Evolutionary conservation across 2,888 invertebrate genomes (phyloP).

Genomic region (Cybosia mesomella): DNA sequence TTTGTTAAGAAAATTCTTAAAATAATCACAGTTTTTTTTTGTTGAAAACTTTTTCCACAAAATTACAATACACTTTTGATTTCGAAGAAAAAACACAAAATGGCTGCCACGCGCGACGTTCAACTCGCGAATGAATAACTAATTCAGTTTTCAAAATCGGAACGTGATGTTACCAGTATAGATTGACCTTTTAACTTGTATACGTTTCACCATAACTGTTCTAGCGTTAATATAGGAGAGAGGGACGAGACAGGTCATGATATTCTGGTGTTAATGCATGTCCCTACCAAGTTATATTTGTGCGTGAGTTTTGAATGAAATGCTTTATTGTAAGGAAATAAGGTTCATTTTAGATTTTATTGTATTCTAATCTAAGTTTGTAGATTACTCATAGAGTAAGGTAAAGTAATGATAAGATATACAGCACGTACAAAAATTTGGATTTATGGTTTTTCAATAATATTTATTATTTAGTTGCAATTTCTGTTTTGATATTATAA

Average conservation of each 20-base stretch:
- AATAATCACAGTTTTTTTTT: slow-evolving; percentile 5
- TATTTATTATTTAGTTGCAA: neutral
- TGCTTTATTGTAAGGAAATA: slow-evolving; percentile 36
- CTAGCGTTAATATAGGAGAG: slow-evolving; percentile 30
- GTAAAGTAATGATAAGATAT: slow-evolving; percentile 79
- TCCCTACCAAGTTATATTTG: slow-evolving; percentile 44
- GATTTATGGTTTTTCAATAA: neutral
- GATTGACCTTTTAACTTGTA: slow-evolving; percentile 56
- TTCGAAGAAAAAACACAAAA: slow-evolving; percentile 53
- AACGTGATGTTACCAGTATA: slow-evolving; percentile 59
- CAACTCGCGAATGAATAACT: slow-evolving; percentile 77
- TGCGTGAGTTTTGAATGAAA: slow-evolving; percentile 27
- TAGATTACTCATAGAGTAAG: slow-evolving; percentile 72
- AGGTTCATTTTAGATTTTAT: slow-evolving; percentile 31
- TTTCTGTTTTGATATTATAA: too few relatives aligned
- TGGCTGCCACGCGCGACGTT: slow-evolving; percentile 63
- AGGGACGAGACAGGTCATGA: slow-evolving; percentile 56
- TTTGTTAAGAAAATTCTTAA: neutral
- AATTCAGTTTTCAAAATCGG: slow-evolving; percentile 80
- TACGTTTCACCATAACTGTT: slow-evolving; percentile 43
- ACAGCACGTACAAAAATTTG: slow-evolving; percentile 62
- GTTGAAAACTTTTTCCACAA: slow-evolving; percentile 24
- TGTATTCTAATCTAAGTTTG: slow-evolving; percentile 52
- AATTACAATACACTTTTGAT: slow-evolving; percentile 14
- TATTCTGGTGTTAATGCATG: slow-evolving; percentile 50